Percentiles rank a stretch among this genome's conserved stretches.
Evolutionary conservation across 2,113 vertebrate genomes (phyloP).

Genomic region (Hyaena hyaena): DNA sequence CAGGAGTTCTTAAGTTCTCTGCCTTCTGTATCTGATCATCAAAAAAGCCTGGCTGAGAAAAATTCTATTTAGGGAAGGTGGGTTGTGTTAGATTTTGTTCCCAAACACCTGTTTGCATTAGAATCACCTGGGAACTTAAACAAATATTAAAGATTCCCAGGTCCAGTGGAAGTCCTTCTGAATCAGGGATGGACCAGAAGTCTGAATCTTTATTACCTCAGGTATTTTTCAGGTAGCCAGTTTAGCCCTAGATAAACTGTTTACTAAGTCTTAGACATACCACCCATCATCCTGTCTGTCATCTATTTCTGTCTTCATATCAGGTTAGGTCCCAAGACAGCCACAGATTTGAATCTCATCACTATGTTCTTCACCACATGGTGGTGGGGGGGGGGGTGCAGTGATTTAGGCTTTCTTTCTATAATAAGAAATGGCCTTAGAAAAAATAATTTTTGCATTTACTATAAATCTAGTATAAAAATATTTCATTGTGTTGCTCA

Average conservation of each 20-base stretch:
- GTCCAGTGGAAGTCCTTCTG: background rate
- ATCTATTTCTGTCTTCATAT: background rate
- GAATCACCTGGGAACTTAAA: background rate
- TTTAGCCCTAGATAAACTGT: background rate
- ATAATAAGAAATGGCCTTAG: background rate
- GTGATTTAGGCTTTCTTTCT: conserved; percentile 15
- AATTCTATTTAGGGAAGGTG: background rate
- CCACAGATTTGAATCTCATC: background rate
- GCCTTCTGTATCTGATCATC: background rate
- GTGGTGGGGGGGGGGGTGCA: too few species aligned
- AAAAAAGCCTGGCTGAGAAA: conserved; percentile 15
- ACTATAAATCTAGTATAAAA: conserved; percentile 43
- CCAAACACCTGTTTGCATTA: background rate
- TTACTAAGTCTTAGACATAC: background rate
- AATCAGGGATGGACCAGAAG: background rate
- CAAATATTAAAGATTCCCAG: background rate
- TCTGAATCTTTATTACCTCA: background rate
- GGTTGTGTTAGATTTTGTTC: background rate
- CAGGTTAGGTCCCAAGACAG: background rate
- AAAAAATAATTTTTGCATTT: conserved; percentile 45
- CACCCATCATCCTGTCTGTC: background rate
- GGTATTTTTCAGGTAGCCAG: background rate
- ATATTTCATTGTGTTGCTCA: background rate
- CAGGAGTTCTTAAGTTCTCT: background rate
- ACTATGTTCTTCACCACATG: background rate